Evolutionary conservation across 2,113 vertebrate species (phyloP).

Genomic region (Lampris megalopsis): DNA sequence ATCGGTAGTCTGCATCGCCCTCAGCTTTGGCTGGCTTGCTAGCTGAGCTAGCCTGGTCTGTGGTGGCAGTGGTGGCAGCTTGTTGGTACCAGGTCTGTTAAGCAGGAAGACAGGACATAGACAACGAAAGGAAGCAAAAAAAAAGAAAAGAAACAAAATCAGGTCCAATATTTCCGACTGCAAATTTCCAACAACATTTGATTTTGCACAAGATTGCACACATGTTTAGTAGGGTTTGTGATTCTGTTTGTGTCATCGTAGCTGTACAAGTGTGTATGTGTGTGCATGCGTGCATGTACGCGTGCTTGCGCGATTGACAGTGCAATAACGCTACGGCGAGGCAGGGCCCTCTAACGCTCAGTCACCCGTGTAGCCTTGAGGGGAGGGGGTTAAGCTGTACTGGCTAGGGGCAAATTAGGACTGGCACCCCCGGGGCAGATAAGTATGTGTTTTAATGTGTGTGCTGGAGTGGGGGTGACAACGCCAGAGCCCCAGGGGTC

Average conservation of each 20-base stretch:
- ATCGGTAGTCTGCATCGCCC: conserved; percentile 2
- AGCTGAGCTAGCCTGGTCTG: conserved; percentile 5
- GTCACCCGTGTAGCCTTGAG: conserved; percentile 63
- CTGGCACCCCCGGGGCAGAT: conserved; percentile 68
- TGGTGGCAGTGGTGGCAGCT: background rate
- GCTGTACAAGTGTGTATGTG: conserved; percentile 10
- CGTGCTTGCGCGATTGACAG: conserved; percentile 20
- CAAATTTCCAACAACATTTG: conserved; percentile 1
- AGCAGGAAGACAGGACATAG: conserved; percentile 31
- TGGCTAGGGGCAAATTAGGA: conserved; percentile 78
- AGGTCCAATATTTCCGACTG: conserved; percentile 10
- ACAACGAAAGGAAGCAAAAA: background rate
- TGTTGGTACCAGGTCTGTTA: conserved; percentile 80
- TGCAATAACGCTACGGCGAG: conserved; percentile 45
- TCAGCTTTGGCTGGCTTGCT: rapidly evolving
- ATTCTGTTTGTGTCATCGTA: background rate
- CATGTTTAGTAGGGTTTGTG: background rate
- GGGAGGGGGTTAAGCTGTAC: conserved; percentile 81
- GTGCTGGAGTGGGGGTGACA: conserved; percentile 57
- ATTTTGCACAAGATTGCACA: conserved; percentile 15
- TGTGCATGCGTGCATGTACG: conserved; percentile 29
- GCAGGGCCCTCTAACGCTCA: conserved; percentile 55
- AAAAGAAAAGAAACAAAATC: background rate
- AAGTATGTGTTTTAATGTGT: conserved; percentile 35
- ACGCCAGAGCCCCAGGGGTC: conserved; percentile 68